Conservation (phyloP, 2,797 vertebrate species). For the Premnoplex brunnescens region DNA sequence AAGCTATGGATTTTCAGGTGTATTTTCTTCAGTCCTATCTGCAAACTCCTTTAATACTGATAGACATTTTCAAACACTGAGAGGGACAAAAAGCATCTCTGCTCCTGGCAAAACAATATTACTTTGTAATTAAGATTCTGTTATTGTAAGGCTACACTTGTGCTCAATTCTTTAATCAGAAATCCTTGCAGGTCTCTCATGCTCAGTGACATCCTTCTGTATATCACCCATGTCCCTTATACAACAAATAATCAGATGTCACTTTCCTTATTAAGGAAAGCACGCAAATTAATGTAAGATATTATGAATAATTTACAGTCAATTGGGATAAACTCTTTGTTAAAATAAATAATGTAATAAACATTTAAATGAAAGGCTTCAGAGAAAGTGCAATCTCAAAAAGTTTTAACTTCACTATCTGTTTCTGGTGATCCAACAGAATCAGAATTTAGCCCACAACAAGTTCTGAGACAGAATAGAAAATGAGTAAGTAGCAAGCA, state of each 20-base stretch:
- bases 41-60: background rate
- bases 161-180: background rate
- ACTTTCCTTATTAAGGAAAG: constrained; percentile 12
- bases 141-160: background rate
- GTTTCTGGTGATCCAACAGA: background rate
- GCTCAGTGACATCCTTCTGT: background rate
- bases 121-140: background rate
- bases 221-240: background rate
- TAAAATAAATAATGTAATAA: background rate
- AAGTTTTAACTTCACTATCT: background rate
- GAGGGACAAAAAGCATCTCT: background rate
- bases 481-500: background rate
- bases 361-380: background rate
- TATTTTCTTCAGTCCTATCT: background rate
- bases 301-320: background rate
- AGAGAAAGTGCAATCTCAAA: background rate
- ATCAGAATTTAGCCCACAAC: background rate
- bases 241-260: constrained; percentile 20
- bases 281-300: background rate
- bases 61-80: background rate
- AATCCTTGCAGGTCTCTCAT: background rate
- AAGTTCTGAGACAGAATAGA: background rate
- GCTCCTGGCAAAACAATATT: background rate
- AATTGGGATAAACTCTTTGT: background rate
- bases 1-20: background rate